A percentile compares a stretch with the other conserved stretches of the same genome.
Conservation (phyloP, 2,113 vertebrate species). For the Tinamus guttatus region DNA sequence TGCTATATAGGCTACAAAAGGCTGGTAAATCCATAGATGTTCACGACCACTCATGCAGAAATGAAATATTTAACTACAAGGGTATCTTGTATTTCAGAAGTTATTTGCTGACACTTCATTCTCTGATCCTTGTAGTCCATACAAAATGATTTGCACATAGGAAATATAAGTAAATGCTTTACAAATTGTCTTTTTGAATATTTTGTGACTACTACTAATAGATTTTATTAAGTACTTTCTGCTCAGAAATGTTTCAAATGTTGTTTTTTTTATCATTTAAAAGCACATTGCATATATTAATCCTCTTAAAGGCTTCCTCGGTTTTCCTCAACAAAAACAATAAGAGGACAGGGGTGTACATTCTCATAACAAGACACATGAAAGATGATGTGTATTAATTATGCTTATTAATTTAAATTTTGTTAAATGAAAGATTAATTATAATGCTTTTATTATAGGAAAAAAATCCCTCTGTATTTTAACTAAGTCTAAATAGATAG, state of each 20-base stretch:
- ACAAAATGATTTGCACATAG: slow-evolving; percentile 72
- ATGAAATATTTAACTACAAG: slow-evolving; percentile 82
- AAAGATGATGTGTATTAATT: slow-evolving; percentile 68
- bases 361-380: slow-evolving; percentile 52
- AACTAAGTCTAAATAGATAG: slow-evolving; percentile 48
- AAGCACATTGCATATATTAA: slow-evolving; percentile 62
- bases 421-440: slow-evolving; percentile 59
- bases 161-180: slow-evolving; percentile 74
- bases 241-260: slow-evolving; percentile 49
- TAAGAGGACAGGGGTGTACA: slow-evolving; percentile 26
- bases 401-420: slow-evolving; percentile 73
- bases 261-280: slow-evolving; percentile 61
- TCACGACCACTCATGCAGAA: slow-evolving; percentile 76
- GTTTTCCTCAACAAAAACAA: slow-evolving; percentile 66
- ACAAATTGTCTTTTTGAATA: slow-evolving; percentile 71
- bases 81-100: slow-evolving; percentile 75
- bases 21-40: slow-evolving; percentile 74
- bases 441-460: slow-evolving; percentile 14
- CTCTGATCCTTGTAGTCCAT: slow-evolving; percentile 76
- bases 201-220: slow-evolving; percentile 72
- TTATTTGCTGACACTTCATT: slow-evolving; percentile 79
- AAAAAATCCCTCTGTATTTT: slow-evolving; percentile 26
- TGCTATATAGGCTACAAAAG: slow-evolving; percentile 68
- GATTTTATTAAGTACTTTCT: slow-evolving; percentile 70
- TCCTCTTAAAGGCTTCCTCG: slow-evolving; percentile 53